Base-by-base conservation (phyloP, 2,797 vertebrate genomes). In the Pseudomugil gertrudae region DNA sequence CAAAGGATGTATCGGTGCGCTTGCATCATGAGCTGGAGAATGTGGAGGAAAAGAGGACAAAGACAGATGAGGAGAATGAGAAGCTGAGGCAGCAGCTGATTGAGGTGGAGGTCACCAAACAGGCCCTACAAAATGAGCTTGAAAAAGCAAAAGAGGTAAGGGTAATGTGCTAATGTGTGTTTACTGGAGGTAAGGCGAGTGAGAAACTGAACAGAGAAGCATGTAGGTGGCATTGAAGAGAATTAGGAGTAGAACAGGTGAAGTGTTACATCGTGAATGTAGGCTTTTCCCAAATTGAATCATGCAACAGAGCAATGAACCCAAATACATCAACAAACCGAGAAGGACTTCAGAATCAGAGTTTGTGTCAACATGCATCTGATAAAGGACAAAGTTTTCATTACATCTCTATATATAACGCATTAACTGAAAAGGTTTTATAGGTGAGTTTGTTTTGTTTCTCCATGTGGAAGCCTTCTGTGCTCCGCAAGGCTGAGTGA, bases 11-110 rank as follows among this genome's bases (percentile, higher is more conserved):
- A 27, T 99, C 98, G 0, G 98, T 99, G 80, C 96, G 98, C 73
- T 92, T 99, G 84, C 98, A 99, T 85, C 96, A 99, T 1, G 98
- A 99, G 81, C 82, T 99, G 77, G 98, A 99, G 93, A 99, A 94
- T 0, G 98, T 99, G 78, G 98, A 99, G 91, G 98, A 99, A 89
- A 99, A 99, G 79, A 94, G 98, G 73, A 95, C 96, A 8, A 95
- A 92, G 87, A 99, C 98, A 26, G 98, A 99, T 84, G 98, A 98
- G 21, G 97, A 99, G 92, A 99, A 99, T 66, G 98, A 99, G 87
- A 96, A 95, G 74, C 87, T 99, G 80, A 94, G 98, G 71, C 97
- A 99, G 87, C 93, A 96, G 86, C 92, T 99, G 66, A 99, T 99
- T 79, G 95, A 99, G 90, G 96, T 97, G 80, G 97, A 99, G 75